Conservation (phyloP, 2,888 invertebrate genomes). For the Lycophotia porphyrea region DNA sequence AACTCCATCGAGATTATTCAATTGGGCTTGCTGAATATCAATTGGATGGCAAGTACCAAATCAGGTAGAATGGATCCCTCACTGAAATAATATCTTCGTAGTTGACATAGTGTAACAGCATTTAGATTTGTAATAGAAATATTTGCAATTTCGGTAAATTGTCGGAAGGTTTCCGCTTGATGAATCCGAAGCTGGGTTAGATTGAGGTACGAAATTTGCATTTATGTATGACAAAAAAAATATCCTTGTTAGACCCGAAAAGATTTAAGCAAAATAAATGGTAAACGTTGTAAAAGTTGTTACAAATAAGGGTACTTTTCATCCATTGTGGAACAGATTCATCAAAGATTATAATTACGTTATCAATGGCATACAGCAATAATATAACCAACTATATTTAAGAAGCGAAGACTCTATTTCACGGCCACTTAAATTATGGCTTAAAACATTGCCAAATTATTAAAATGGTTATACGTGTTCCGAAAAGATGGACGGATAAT, state of each 20-base stretch:
- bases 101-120: constrained; percentile 58
- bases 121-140: constrained; percentile 45
- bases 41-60: constrained; percentile 71
- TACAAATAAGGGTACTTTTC: not conserved
- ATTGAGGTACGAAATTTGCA: not conserved
- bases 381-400: too few relatives aligned
- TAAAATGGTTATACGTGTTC: constrained; percentile 38
- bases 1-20: constrained; percentile 75
- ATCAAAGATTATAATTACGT: constrained; percentile 2
- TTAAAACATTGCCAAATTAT: constrained; percentile 46
- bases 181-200: constrained; percentile 1
- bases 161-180: constrained; percentile 15
- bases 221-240: constrained; percentile 11
- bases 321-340: not conserved
- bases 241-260: not conserved
- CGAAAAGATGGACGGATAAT: constrained; percentile 37
- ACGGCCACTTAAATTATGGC: constrained; percentile 1
- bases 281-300: not conserved
- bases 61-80: constrained; percentile 67
- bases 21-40: constrained; percentile 76
- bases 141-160: constrained; percentile 38
- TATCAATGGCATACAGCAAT: not conserved
- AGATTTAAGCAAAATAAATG: not conserved
- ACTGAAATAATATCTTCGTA: constrained; percentile 70
- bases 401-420: not conserved